A percentile compares a stretch with the other conserved stretches of the same genome.
Evolutionary conservation across 2,888 invertebrate genomes (phyloP).

Genomic region (Punctoribates punctum): DNA sequence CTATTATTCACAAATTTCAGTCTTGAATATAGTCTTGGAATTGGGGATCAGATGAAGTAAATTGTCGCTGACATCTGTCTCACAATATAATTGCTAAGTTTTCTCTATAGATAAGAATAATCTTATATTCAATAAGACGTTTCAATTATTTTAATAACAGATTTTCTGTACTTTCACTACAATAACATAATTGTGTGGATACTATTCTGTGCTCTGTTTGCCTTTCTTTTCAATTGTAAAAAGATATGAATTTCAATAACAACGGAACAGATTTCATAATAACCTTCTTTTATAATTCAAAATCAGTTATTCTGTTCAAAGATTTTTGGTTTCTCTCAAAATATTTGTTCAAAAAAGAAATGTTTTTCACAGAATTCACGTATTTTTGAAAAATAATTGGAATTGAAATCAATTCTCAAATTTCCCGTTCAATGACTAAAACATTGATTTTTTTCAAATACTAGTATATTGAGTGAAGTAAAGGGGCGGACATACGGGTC

Average conservation of each 20-base stretch:
- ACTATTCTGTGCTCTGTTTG: not conserved
- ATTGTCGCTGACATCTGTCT: not conserved
- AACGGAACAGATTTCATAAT: too few species aligned
- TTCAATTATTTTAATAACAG: not conserved
- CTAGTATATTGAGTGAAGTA: not conserved
- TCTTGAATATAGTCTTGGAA: too few species aligned
- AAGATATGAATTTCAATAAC: too few species aligned
- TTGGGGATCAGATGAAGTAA: not conserved
- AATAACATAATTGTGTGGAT: not conserved
- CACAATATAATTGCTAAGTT: not conserved
- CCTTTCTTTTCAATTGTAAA: too few species aligned
- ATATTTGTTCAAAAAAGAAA: not conserved
- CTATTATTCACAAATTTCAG: too few species aligned
- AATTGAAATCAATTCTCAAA: too few species aligned
- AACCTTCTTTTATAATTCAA: not conserved
- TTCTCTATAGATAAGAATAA: not conserved
- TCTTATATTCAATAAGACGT: constrained; percentile 1
- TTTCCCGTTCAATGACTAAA: too few species aligned
- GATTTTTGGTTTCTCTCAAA: not conserved
- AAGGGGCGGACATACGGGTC: not conserved
- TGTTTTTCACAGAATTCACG: too few species aligned
- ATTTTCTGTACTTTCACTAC: too few species aligned
- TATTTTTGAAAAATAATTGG: too few species aligned
- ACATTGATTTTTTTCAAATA: not conserved
- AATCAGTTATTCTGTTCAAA: not conserved